Percentiles rank a stretch among this genome's conserved stretches.
phyloP scores from a whole-genome alignment of 2,888 invertebrate species.

The Uloborus plumipes region DNA sequence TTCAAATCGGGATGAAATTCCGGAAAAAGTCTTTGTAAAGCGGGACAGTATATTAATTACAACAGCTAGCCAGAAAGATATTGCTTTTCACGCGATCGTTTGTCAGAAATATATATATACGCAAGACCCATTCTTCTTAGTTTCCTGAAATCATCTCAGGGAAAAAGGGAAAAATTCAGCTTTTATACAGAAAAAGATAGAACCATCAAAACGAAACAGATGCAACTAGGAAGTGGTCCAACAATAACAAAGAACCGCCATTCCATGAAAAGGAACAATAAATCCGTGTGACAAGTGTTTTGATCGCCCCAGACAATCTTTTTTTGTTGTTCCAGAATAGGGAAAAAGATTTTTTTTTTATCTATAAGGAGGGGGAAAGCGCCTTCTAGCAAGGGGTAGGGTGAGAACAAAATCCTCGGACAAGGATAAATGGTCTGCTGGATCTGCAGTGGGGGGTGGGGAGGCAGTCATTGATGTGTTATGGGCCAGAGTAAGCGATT shows the following conservation, averaged over 20 bases:
- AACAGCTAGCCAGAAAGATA: no score
- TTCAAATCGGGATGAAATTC: no score
- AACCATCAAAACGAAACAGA: conserved; percentile 49
- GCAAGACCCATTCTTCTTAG: no score
- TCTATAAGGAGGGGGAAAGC: conserved; percentile 17
- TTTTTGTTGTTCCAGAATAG: conserved; percentile 18
- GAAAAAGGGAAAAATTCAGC: no score
- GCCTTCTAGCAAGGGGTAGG: conserved; percentile 28
- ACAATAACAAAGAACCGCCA: conserved; percentile 54
- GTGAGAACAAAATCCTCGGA: conserved; percentile 50
- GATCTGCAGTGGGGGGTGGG: conserved; percentile 4
- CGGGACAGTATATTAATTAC: no score
- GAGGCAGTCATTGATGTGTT: conserved; percentile 33
- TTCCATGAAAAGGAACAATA: conserved; percentile 51
- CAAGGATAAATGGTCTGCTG: conserved; percentile 55
- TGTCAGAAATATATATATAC: no score
- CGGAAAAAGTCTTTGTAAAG: no score
- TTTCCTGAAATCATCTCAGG: no score
- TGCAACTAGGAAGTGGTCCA: conserved; percentile 54
- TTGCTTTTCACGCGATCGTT: no score
- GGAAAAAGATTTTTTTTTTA: conserved; percentile 27
- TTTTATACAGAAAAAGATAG: conserved; percentile 20
- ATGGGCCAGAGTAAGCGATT: conserved; percentile 37
- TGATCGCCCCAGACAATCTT: conserved; percentile 58
- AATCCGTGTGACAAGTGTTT: conserved; percentile 63